phyloP scores from a whole-genome alignment of 2,888 invertebrate species.

The Clitarchus hookeri region DNA sequence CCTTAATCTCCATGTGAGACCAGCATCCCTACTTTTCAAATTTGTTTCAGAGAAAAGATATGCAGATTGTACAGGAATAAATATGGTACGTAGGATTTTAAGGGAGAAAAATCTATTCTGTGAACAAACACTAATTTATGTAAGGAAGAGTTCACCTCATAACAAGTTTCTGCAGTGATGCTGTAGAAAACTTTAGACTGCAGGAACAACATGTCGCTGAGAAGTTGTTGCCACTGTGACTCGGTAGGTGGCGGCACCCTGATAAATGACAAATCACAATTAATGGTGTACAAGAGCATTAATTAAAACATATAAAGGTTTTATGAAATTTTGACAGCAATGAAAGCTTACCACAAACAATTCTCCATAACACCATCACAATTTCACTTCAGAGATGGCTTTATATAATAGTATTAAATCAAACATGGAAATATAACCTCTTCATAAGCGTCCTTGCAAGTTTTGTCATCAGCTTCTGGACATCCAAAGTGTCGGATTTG shows the following conservation, averaged over 20 bases:
- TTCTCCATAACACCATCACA: no score
- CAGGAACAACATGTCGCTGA: conserved; percentile 68
- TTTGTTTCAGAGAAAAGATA: no score
- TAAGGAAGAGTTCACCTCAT: conserved; percentile 46
- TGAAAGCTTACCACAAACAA: no score
- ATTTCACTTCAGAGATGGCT: no score
- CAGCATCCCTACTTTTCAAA: no score
- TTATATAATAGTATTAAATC: no score
- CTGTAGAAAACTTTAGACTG: conserved; percentile 64
- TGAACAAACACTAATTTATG: no score
- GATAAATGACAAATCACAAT: conserved; percentile 32
- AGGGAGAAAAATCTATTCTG: no score
- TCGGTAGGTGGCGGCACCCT: conserved; percentile 55
- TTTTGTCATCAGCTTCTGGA: conserved; percentile 43
- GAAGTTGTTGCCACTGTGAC: conserved; percentile 67
- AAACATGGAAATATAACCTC: conserved; percentile 29
- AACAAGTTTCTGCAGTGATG: conserved; percentile 61
- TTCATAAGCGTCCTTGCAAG: conserved; percentile 41
- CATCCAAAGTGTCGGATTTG: conserved; percentile 52
- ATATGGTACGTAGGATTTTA: no score
- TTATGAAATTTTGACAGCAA: background rate
- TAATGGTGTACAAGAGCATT: background rate
- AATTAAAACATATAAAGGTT: background rate
- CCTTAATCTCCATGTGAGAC: no score
- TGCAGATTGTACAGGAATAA: no score